phyloP scores from a whole-genome alignment of 2,113 vertebrate species.

The Mola mola region DNA sequence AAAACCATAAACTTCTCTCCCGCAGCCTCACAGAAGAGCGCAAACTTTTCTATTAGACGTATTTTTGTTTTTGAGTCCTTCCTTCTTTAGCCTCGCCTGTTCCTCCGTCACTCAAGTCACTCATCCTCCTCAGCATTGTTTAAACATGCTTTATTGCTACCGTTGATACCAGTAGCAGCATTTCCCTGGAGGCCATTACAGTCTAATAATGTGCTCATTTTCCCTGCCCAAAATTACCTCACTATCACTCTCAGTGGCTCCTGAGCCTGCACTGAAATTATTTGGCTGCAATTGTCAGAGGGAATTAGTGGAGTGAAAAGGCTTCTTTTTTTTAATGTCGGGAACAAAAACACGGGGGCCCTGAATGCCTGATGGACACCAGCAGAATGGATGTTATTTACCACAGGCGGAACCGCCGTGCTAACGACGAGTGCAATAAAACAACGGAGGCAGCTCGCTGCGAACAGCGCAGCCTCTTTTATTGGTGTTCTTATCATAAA shows the following conservation, averaged over 20 bases:
- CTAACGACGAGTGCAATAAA: constrained; percentile 66
- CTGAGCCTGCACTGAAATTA: constrained; percentile 69
- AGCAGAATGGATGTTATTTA: constrained; percentile 71
- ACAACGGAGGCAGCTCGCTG: constrained; percentile 24
- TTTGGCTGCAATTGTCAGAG: constrained; percentile 64
- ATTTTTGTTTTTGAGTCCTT: too few relatives aligned
- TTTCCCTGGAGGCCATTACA: constrained; percentile 63
- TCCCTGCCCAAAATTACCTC: constrained; percentile 64
- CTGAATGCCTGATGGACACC: constrained; percentile 50
- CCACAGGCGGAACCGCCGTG: constrained; percentile 45
- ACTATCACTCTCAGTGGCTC: constrained; percentile 59
- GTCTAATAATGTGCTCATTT: constrained; percentile 74
- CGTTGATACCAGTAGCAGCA: constrained; percentile 67
- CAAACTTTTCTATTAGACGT: too few relatives aligned
- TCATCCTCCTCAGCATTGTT: too few relatives aligned
- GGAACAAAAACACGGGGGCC: constrained; percentile 1
- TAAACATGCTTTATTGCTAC: too few relatives aligned
- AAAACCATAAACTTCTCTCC: too few relatives aligned
- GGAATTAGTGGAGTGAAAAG: constrained; percentile 65
- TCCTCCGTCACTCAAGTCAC: too few relatives aligned
- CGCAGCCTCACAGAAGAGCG: too few relatives aligned
- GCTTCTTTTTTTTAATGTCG: constrained; percentile 8
- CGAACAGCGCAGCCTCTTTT: too few relatives aligned
- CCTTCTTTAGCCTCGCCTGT: too few relatives aligned
- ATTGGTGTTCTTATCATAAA: too few relatives aligned